Percentiles rank a stretch among this genome's conserved stretches.
Conservation (phyloP, 1,140 invertebrate genomes). For the Rhynchophorus ferrugineus region DNA sequence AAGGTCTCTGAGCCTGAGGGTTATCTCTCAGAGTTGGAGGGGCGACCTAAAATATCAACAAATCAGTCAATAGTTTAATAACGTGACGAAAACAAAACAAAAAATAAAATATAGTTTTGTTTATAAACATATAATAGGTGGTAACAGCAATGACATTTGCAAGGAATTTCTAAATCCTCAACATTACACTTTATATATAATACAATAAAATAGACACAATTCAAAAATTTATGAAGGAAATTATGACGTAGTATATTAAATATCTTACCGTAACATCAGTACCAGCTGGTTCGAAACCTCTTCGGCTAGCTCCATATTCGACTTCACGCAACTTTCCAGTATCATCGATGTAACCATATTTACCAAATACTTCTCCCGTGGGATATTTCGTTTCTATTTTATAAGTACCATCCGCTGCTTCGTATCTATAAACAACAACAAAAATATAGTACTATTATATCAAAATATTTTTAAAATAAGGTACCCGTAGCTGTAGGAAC, state of each 20-base stretch:
- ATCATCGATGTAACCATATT: conserved; percentile 76
- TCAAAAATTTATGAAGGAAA: conserved; percentile 53
- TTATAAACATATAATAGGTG: no score
- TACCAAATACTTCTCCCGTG: conserved; percentile 73
- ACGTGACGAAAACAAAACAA: no score
- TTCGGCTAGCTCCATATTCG: conserved; percentile 68
- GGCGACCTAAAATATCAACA: conserved; percentile 39
- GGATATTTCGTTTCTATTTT: conserved; percentile 85
- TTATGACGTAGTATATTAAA: not conserved
- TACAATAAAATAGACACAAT: not conserved
- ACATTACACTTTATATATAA: no score
- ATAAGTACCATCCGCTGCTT: conserved; percentile 83
- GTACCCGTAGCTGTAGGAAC: conserved; percentile 72
- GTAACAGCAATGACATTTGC: no score
- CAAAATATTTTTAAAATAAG: not conserved
- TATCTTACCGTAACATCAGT: conserved; percentile 42
- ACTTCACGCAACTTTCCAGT: conserved; percentile 60
- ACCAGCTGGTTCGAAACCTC: conserved; percentile 69
- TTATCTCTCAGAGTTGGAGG: conserved; percentile 58
- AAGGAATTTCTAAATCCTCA: no score
- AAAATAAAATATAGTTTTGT: no score
- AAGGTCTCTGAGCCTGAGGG: conserved; percentile 43
- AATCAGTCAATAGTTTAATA: no score
- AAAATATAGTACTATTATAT: not conserved
- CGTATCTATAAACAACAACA: conserved; percentile 46